Conservation (phyloP, 2,797 vertebrate genomes). For the Enteromius thamalakanensis region DNA sequence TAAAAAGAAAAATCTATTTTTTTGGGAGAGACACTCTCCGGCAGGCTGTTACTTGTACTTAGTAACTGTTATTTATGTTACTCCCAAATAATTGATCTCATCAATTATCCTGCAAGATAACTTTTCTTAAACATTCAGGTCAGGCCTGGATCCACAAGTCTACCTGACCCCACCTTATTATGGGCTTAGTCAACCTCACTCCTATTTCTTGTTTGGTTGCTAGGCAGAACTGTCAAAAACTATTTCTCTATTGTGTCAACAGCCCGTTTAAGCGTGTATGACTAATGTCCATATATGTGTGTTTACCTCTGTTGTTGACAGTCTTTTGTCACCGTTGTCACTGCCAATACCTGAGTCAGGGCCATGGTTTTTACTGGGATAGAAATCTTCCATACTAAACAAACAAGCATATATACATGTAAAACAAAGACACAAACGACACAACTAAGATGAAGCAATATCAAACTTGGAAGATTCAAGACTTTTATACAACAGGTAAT, state of each 20-base stretch:
- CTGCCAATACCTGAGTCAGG: slow-evolving; percentile 98
- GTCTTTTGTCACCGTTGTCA: slow-evolving; percentile 96
- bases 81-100: neutral
- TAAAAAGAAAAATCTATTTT: too few species aligned
- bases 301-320: slow-evolving; percentile 93
- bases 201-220: neutral
- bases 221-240: neutral
- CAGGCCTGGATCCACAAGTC: neutral
- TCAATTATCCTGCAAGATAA: neutral
- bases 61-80: neutral
- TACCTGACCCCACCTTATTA: too few species aligned
- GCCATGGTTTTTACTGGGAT: slow-evolving; percentile 96
- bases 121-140: neutral
- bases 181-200: neutral
- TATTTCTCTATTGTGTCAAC: neutral
- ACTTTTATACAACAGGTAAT: neutral
- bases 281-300: neutral
- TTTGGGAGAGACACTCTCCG: neutral
- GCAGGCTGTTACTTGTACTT: neutral
- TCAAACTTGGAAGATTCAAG: neutral
- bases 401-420: slow-evolving; percentile 39
- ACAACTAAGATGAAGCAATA: slow-evolving; percentile 3
- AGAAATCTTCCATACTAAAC: slow-evolving; percentile 95
- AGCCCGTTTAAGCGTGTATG: neutral
- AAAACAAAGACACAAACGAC: slow-evolving; percentile 24